These are phyloP conservation scores for Syngnathoides biaculeatus DNA, from an alignment of 2,113 vertebrate genomes.

Conservation along the genomic window DNA sequence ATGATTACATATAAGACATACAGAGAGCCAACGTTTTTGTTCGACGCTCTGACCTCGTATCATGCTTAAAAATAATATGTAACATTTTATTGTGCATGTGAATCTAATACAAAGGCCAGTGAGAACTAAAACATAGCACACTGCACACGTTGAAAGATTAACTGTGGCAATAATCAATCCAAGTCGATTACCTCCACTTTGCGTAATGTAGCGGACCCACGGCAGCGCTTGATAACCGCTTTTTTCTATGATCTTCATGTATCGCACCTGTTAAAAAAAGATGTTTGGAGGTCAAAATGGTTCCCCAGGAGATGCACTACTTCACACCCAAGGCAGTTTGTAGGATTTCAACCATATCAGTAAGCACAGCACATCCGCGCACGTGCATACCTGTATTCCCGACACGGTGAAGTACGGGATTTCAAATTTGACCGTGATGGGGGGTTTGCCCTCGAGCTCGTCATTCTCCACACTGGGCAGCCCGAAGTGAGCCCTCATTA, in stretches of 20 bases:
- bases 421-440: slow-evolving; percentile 90
- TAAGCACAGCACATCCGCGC: background rate
- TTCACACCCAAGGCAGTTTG: background rate
- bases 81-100: background rate
- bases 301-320: background rate
- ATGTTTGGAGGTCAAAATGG: background rate
- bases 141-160: background rate
- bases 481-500: slow-evolving; percentile 92
- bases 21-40: background rate
- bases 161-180: background rate
- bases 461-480: slow-evolving; percentile 89
- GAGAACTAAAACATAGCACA: background rate
- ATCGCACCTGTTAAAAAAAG: slow-evolving; percentile 76
- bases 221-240: slow-evolving; percentile 84
- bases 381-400: slow-evolving; percentile 84
- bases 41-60: too few relatives aligned
- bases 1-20: background rate
- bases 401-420: slow-evolving; percentile 96
- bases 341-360: background rate
- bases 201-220: slow-evolving; percentile 93
- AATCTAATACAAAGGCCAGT: background rate
- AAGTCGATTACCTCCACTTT: slow-evolving; percentile 81
- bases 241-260: slow-evolving; percentile 96
- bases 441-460: slow-evolving; percentile 84
- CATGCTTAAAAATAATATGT: background rate